Conservation (phyloP, 92 coral and sea anemone genomes). For the Paramuricea clavata region DNA sequence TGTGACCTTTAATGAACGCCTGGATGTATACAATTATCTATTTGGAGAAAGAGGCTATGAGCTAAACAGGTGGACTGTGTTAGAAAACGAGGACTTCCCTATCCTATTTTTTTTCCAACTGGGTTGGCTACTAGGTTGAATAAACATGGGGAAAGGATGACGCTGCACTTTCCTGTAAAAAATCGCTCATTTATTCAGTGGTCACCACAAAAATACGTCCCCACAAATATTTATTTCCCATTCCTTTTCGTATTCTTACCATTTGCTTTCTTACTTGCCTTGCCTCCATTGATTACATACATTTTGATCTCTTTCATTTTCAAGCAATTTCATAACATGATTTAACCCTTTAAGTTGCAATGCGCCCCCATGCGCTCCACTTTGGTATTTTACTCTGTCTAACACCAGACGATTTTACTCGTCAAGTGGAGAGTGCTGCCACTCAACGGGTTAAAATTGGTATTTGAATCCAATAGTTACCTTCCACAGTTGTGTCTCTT, state of each 20-base stretch:
- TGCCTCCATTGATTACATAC: too few relatives aligned
- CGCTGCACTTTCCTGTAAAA: conserved; percentile 10
- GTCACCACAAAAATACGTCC: not conserved
- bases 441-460: too few relatives aligned
- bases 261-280: too few relatives aligned
- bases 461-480: too few relatives aligned
- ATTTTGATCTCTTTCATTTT: too few relatives aligned
- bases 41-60: not conserved
- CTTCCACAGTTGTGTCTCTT: conserved; percentile 51
- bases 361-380: too few relatives aligned
- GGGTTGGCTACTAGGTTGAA: not conserved
- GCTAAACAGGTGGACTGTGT: conserved; percentile 2
- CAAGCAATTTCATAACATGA: too few relatives aligned
- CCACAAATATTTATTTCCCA: not conserved
- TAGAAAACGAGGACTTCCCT: conserved; percentile 19
- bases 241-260: not conserved
- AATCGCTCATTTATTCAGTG: conserved; percentile 2
- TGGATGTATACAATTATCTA: conserved; percentile 1
- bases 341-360: too few relatives aligned
- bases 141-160: conserved; percentile 8
- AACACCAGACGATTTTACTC: too few relatives aligned
- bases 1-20: not conserved
- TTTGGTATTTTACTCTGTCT: too few relatives aligned
- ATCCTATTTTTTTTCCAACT: not conserved
- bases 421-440: too few relatives aligned